Evolutionary conservation across 2,797 vertebrate species (phyloP), one percentile per base, ranked within the genome.

Genomic region (Aplochiton taeniatus): DNA sequence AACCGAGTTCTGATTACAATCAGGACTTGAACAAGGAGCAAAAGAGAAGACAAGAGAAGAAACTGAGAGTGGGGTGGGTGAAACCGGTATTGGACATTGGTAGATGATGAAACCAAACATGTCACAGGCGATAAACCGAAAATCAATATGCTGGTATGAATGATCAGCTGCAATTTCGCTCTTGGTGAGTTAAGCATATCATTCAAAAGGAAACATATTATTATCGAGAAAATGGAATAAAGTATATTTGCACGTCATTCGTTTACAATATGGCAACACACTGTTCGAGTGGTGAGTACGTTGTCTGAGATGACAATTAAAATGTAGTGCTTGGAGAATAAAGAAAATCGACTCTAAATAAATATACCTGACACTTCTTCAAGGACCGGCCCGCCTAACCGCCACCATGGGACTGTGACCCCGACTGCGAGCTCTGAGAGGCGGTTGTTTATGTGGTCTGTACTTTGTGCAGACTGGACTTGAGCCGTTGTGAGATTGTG

Each of bases 361-460:
- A 16, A 44, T 42, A 56, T 65, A 68, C 73, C 80, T 84, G 79
- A 85, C 72, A 76, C 79, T 75, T 66, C 80, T 86, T 63, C 82
- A 59, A 82, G 75, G 79, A 83, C 72, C 76, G 80, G 82, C 83
- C 66, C 72, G 60, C 73, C 67, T 58, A 68, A 69, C 80, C 86
- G 83, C 85, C 86, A 91, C 79, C 70, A 93, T 92, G 92, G 90
- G 87, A 88, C 93, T 89, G 88, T 93, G 90, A 92, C 85, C 85
- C 85, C 85, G 81, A 83, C 82, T 81, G 79, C 67, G 87, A 77
- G 83, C 83, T 85, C 81, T 48, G 75, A 85, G 77, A 88, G 86
- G 85, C 83, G 84, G 86, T 79, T 83, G 85, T 91, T 85, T 83
- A 81, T 82, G 83, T 87, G 66, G 89, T 88, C 85, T 85, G 90